Evolutionary conservation across 2,888 invertebrate species (phyloP).

Genomic region (Drosophila phalerata): DNA sequence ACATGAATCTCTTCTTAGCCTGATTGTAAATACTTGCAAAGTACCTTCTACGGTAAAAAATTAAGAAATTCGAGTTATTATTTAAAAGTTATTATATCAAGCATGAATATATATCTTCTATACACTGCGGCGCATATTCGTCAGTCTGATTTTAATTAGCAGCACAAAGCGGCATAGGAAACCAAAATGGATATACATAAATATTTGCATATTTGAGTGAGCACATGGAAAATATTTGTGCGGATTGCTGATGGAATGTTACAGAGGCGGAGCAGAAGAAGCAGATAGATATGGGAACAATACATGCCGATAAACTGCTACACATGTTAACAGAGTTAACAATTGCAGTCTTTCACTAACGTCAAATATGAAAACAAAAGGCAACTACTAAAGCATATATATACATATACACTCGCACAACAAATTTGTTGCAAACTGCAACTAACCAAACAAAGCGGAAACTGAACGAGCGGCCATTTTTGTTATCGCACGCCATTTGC

Average conservation of each 20-base stretch:
- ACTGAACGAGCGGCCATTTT: constrained; percentile 74
- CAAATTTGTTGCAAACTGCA: constrained; percentile 63
- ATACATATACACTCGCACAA: constrained; percentile 4
- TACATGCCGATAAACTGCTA: constrained; percentile 71
- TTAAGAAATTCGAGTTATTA: too few species aligned
- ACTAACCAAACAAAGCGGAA: constrained; percentile 75
- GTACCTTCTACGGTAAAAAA: background rate
- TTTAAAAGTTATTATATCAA: too few species aligned
- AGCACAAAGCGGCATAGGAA: constrained; percentile 47
- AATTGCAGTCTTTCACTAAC: constrained; percentile 37
- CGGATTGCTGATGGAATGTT: constrained; percentile 46
- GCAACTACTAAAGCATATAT: constrained; percentile 7
- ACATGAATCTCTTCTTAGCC: background rate
- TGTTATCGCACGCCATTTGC: constrained; percentile 78
- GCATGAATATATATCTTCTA: constrained; percentile 23
- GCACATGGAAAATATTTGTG: constrained; percentile 72
- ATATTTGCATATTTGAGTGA: constrained; percentile 77
- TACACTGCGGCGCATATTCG: constrained; percentile 43
- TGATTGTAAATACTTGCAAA: background rate
- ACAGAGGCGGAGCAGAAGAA: too few species aligned
- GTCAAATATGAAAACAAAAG: constrained; percentile 50
- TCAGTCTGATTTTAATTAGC: constrained; percentile 68
- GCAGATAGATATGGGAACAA: constrained; percentile 48
- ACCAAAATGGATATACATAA: constrained; percentile 65
- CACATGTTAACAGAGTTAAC: constrained; percentile 80